phyloP scores from a whole-genome alignment of 2,113 vertebrate species.

The Prionailurus viverrinus region DNA sequence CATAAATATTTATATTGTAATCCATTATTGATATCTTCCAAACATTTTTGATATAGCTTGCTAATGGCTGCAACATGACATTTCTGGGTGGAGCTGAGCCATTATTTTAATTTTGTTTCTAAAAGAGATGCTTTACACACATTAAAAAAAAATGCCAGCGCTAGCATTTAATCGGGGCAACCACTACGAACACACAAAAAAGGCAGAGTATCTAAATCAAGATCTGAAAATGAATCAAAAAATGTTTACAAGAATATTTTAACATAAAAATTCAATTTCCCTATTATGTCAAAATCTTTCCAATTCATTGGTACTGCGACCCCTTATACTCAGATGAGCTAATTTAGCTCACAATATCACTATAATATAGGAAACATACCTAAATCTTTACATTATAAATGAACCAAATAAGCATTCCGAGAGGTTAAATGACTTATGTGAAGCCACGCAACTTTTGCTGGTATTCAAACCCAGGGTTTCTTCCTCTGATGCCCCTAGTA shows the following conservation, averaged over 20 bases:
- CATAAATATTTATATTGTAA: slow-evolving; percentile 82
- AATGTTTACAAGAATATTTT: not conserved
- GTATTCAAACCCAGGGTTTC: not conserved
- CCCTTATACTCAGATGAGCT: not conserved
- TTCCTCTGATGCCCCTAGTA: not conserved
- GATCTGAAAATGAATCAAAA: slow-evolving; percentile 18
- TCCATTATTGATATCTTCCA: slow-evolving; percentile 78
- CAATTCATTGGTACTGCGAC: not conserved
- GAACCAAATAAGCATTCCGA: not conserved
- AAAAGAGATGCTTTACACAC: not conserved
- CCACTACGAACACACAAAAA: not conserved
- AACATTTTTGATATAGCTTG: slow-evolving; percentile 67
- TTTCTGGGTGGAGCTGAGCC: slow-evolving; percentile 47
- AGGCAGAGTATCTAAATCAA: slow-evolving; percentile 9
- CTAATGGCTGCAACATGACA: slow-evolving; percentile 66
- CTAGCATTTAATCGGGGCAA: not conserved
- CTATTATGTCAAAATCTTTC: not conserved
- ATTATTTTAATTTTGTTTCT: slow-evolving; percentile 69
- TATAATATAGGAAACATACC: not conserved
- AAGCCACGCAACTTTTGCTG: not conserved
- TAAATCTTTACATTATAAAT: not conserved
- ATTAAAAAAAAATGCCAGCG: not conserved
- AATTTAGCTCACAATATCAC: not conserved
- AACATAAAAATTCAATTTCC: not conserved
- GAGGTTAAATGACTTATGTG: not conserved